phyloP scores from a whole-genome alignment of 2,888 invertebrate species.

The Leucophenga montana region DNA sequence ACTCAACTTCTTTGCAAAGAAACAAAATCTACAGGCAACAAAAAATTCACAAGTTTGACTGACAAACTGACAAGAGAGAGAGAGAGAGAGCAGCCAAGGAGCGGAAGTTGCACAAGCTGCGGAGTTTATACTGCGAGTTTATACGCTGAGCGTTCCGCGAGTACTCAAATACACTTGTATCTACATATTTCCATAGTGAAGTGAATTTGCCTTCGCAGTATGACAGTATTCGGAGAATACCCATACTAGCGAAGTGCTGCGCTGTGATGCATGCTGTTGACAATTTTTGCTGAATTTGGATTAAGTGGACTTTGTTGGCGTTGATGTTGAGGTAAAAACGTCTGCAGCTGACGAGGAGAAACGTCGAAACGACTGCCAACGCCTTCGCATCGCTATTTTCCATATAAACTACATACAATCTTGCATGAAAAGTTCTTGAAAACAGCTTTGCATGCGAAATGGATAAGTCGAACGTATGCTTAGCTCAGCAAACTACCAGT shows the following conservation, averaged over 20 bases:
- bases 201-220: neutral
- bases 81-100: no score
- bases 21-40: no score
- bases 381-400: constrained; percentile 5
- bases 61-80: no score
- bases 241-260: neutral
- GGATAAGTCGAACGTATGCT: neutral
- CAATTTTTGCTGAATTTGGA: constrained; percentile 65
- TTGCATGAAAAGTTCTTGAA: constrained; percentile 26
- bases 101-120: no score
- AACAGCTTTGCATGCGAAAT: constrained; percentile 9
- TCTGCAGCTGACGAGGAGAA: constrained; percentile 14
- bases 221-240: neutral
- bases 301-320: constrained; percentile 43
- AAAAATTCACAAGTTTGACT: no score
- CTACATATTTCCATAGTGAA: neutral
- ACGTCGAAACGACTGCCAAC: neutral
- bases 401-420: constrained; percentile 16
- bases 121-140: no score
- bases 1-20: neutral
- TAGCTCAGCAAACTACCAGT: constrained; percentile 17
- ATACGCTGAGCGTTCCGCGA: no score
- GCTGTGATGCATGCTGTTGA: no score
- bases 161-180: constrained; percentile 1
- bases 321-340: constrained; percentile 23